Percentiles rank a stretch among this genome's conserved stretches.
phyloP scores from a whole-genome alignment of 2,113 vertebrate species.

The Thamnaconus septentrionalis region DNA sequence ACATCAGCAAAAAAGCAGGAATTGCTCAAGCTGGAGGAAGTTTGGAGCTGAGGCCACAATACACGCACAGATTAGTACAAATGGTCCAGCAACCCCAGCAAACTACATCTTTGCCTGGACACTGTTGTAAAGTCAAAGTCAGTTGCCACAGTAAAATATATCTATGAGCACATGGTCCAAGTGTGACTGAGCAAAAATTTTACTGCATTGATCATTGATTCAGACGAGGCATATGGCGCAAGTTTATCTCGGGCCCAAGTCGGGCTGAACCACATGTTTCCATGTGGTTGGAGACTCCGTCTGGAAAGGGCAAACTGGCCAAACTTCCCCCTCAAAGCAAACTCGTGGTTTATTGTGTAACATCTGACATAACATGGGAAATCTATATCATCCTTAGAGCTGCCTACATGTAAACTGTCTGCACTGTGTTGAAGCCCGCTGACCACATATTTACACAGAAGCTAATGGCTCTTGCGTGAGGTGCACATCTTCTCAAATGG shows the following conservation, averaged over 20 bases:
- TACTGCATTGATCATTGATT: slow-evolving; percentile 47
- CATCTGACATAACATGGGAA: slow-evolving; percentile 30
- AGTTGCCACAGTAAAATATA: slow-evolving; percentile 44
- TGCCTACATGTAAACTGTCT: slow-evolving; percentile 49
- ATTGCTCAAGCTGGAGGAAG: too few relatives aligned
- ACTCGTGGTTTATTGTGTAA: slow-evolving; percentile 25
- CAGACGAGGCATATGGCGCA: slow-evolving; percentile 52
- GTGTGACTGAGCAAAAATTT: slow-evolving; percentile 61
- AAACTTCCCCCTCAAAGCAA: slow-evolving; percentile 30
- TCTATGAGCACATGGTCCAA: slow-evolving; percentile 50
- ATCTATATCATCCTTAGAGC: slow-evolving; percentile 31
- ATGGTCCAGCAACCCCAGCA: too few relatives aligned
- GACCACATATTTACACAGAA: slow-evolving; percentile 56
- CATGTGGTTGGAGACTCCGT: slow-evolving; percentile 27
- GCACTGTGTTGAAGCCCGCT: slow-evolving; percentile 29
- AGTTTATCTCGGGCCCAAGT: slow-evolving; percentile 46
- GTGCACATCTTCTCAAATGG: slow-evolving; percentile 8
- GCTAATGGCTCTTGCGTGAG: slow-evolving; percentile 13
- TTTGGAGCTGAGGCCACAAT: too few relatives aligned
- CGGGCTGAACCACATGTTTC: slow-evolving; percentile 36
- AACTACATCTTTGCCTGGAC: slow-evolving; percentile 26
- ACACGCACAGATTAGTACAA: too few relatives aligned
- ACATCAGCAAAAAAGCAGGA: too few relatives aligned
- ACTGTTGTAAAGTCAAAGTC: slow-evolving; percentile 31
- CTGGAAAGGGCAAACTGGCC: slow-evolving; percentile 26